Conservation (phyloP, 2,888 invertebrate genomes). For the Mimas tiliae region DNA sequence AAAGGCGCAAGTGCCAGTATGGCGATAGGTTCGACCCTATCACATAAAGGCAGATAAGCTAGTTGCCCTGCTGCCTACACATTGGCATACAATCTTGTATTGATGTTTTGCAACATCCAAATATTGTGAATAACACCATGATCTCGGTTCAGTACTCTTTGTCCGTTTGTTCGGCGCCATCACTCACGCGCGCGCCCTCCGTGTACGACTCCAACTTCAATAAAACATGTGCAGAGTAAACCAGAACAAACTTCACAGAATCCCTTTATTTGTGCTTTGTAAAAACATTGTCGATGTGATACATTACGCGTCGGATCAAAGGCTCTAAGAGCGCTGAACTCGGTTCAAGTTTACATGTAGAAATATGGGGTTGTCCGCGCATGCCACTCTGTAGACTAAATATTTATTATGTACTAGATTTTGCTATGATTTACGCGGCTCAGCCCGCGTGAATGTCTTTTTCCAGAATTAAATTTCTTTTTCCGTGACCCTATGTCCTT, state of each 20-base stretch:
- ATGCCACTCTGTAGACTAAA: not conserved
- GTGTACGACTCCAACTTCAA: not conserved
- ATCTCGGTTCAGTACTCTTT: not conserved
- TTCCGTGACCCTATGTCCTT: too few species aligned
- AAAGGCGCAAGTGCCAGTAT: too few species aligned
- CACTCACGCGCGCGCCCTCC: not conserved
- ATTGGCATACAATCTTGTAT: too few species aligned
- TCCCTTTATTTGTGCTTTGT: constrained; percentile 44
- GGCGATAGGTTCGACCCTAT: too few species aligned
- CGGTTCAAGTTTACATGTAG: not conserved
- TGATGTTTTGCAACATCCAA: too few species aligned
- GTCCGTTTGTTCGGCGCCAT: constrained; percentile 10
- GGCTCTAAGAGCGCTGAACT: constrained; percentile 6
- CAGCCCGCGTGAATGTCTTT: too few species aligned
- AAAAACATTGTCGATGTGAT: constrained; percentile 42
- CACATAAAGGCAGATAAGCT: too few species aligned
- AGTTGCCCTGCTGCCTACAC: too few species aligned
- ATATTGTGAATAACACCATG: not conserved
- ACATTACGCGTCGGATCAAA: constrained; percentile 17
- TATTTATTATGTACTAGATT: not conserved
- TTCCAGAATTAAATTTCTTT: too few species aligned
- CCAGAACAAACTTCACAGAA: constrained; percentile 46
- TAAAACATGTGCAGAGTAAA: constrained; percentile 32
- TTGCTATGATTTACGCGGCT: too few species aligned
- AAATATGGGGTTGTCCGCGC: constrained; percentile 8